A percentile compares a stretch with the other conserved stretches of the same genome.
These are phyloP conservation scores for Drosophila paulistorum DNA, from an alignment of 1,140 invertebrate genomes.

Conservation along the genomic window DNA sequence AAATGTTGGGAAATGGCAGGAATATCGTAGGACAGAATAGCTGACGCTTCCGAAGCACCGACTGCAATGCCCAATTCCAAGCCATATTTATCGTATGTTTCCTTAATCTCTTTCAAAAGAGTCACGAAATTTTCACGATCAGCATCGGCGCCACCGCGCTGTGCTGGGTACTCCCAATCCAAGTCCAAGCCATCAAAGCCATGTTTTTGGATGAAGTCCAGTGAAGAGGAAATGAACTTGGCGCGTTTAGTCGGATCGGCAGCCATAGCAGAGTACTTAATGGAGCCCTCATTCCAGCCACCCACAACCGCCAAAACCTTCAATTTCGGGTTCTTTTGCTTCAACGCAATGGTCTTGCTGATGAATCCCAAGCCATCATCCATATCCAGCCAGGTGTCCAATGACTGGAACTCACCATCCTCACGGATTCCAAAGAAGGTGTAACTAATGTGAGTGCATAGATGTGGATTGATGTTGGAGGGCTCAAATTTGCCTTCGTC, in stretches of 20 bases:
- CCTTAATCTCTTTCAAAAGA: constrained; percentile 84
- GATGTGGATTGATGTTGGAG: constrained; percentile 85
- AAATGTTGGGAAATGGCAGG: constrained; percentile 84
- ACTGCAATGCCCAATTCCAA: constrained; percentile 87
- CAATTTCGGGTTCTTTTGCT: constrained; percentile 85
- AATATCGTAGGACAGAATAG: constrained; percentile 86
- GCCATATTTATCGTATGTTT: constrained; percentile 83
- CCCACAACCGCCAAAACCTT: constrained; percentile 90
- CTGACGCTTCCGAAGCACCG: constrained; percentile 84
- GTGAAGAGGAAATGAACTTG: constrained; percentile 83
- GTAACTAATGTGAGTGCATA: constrained; percentile 89
- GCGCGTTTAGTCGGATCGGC: constrained; percentile 76
- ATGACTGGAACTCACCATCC: constrained; percentile 79
- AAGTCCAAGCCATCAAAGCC: constrained; percentile 88
- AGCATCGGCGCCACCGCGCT: constrained; percentile 83
- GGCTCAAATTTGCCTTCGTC: constrained; percentile 85
- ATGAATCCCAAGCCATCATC: constrained; percentile 65
- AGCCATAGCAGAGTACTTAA: constrained; percentile 86
- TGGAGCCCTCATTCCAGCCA: constrained; percentile 89
- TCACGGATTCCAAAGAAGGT: constrained; percentile 86
- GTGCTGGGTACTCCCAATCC: constrained; percentile 87
- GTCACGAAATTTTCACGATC: constrained; percentile 84
- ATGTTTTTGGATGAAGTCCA: constrained; percentile 84
- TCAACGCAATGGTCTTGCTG: constrained; percentile 77
- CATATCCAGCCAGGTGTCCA: constrained; percentile 87